Conservation (phyloP, 1,140 invertebrate species). For the Dolichoris vasculosae region DNA sequence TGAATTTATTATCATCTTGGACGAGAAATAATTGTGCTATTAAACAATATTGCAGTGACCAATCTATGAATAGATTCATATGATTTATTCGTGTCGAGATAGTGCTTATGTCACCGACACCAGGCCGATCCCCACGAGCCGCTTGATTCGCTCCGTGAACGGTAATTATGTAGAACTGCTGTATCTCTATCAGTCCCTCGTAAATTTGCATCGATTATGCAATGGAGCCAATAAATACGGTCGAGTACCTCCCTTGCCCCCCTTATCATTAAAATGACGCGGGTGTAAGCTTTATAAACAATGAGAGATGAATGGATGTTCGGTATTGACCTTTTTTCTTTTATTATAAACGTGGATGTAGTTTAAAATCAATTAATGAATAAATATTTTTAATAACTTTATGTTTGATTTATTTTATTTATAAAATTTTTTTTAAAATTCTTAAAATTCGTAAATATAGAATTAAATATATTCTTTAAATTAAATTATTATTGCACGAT, state of each 20-base stretch:
- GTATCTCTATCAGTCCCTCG: constrained; percentile 44
- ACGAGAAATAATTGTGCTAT: too few relatives aligned
- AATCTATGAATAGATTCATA: background rate
- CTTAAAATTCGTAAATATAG: too few relatives aligned
- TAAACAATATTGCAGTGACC: too few relatives aligned
- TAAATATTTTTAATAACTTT: too few relatives aligned
- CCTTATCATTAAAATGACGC: background rate
- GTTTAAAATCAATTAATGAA: too few relatives aligned
- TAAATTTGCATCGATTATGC: constrained; percentile 34
- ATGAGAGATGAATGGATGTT: background rate
- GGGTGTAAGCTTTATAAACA: background rate
- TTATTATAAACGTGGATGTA: too few relatives aligned
- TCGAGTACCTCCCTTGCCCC: background rate
- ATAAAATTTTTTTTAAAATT: too few relatives aligned
- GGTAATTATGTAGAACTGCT: background rate
- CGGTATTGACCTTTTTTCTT: background rate
- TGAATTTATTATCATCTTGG: too few relatives aligned
- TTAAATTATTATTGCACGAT: too few relatives aligned
- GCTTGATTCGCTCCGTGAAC: background rate
- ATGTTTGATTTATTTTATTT: too few relatives aligned
- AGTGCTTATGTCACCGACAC: background rate
- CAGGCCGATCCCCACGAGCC: background rate
- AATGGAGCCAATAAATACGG: constrained; percentile 21
- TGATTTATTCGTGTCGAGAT: constrained; percentile 27
- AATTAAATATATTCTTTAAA: too few relatives aligned